Base-by-base conservation (phyloP, 2,797 vertebrate species). In the Sebastes paucispinis region DNA sequence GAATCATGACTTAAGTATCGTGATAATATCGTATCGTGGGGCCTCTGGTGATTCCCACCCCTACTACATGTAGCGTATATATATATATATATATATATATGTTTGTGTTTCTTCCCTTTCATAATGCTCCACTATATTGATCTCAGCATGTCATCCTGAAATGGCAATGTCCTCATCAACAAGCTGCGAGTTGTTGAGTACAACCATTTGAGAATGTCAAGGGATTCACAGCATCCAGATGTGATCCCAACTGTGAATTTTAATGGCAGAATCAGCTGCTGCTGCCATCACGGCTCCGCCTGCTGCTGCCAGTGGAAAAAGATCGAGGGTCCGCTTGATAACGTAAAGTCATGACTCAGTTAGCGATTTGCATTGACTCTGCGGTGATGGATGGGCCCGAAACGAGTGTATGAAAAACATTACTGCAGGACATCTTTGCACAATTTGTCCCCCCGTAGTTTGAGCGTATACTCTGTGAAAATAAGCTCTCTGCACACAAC, bases 391-490 rank as follows among this genome's bases (percentile, higher is more conserved):
- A 93, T 90, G 74, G 70, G 81, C 29, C 43, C 1, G 13, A 84
- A 83, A 81, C 65, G 76, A 76, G 20, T 59, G 71, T 43, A 66
- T 72, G 50, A 86, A 79, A 87, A 91, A 81, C 76, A 86, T 86
- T 75, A 85, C 91, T 85, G 75, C 79, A 63, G 89, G 93, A 90
- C 85, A 88, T 89, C 69, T 88, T 81, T 71, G 79, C 77, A 75
- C 83, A 84, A 86, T 90, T 88, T 89, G 67, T 84, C 60, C 69
- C 71, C 64, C 16, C 20, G 3, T 80, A 82, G 76, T 90, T 76
- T 43, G 66, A 84, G 74, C 25, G 4, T 29, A 4, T 29, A 36
- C 60, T 74, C 34, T 58, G 70, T 62, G 77, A 85, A 85, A 90
- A 90, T 87, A 79, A 77, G 59, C 86, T 75, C 74, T 75, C 67